Base-by-base conservation (phyloP, 92 coral and sea anemone genomes). In the Blastomussa wellsi region DNA sequence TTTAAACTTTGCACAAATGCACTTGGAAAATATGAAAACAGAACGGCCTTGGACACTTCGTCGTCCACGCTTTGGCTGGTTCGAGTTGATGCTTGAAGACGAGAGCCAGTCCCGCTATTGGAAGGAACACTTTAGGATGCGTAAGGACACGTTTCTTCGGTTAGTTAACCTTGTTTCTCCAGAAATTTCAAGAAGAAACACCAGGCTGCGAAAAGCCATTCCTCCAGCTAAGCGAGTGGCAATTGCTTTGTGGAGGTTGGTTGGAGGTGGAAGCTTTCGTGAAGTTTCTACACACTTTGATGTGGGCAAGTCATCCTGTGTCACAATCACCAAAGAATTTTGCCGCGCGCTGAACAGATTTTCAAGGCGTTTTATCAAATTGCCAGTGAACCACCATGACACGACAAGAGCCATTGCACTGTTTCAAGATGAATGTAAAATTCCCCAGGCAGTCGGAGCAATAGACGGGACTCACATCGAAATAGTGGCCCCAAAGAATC, bases 91-190 rank as follows among this genome's bases (percentile, higher is more conserved):
- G 28, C 82, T 81, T 73, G 55, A 69, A 26, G 91, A 87, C 88
- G 64, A 84, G 52, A 66, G 74, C 62, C 95, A 89, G 76, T 68
- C 90, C 26, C 69, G 86, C n/a, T 90, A 90, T 76, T 92, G 91
- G 93, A 90, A 92, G 72, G 91, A 92, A 51, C 92, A 82, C 78
- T 92, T 89, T 70, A 82, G 92, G 20, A 89, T 92, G 92, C 42
- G 69, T 36, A 89, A 92, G 66, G 88, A 88, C 15, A 91, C 92
- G 39, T 89, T 88, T 75, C 51, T 77, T 39, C 66, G 81, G 70
- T 87, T 92, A 17, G 95, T 92, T n/a, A 66, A 41, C 31, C 83
- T 85, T 15, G 90, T 88, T 5, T 75, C 57, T 51, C 92, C 92
- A 36, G 80, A 44, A 49, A 89, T 92, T 1, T 32, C 39, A 14